These are phyloP conservation scores for Drosophila asahinai DNA, from an alignment of 1,140 invertebrate species.

Conservation along the genomic window DNA sequence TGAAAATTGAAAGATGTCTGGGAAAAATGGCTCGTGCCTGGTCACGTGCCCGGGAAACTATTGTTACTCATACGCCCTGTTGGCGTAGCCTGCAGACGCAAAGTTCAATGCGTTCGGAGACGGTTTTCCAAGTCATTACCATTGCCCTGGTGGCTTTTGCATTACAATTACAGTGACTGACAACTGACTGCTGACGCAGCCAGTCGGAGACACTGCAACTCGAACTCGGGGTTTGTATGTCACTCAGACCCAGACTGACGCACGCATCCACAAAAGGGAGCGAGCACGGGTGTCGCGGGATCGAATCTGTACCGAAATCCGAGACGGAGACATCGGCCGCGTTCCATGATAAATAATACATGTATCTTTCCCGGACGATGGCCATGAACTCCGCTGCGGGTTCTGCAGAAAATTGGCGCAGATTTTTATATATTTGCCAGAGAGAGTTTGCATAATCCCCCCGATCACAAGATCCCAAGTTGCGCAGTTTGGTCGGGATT, in stretches of 20 bases:
- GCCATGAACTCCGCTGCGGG: constrained; percentile 65
- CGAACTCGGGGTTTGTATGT: constrained; percentile 78
- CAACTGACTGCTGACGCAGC: constrained; percentile 56
- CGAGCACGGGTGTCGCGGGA: not conserved
- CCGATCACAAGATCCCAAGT: constrained; percentile 29
- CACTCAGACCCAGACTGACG: constrained; percentile 64
- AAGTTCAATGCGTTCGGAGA: constrained; percentile 73
- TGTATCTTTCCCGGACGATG: constrained; percentile 56
- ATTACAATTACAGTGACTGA: constrained; percentile 62
- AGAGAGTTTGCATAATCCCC: constrained; percentile 64
- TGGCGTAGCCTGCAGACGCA: constrained; percentile 43
- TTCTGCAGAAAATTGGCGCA: constrained; percentile 69
- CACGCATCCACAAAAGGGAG: constrained; percentile 33
- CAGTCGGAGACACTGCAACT: constrained; percentile 25
- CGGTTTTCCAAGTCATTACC: constrained; percentile 56
- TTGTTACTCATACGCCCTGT: constrained; percentile 78
- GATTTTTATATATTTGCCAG: constrained; percentile 34
- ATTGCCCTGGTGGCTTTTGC: constrained; percentile 54
- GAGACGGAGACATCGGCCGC: constrained; percentile 20
- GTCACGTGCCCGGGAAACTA: constrained; percentile 36
- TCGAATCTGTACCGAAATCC: constrained; percentile 23
- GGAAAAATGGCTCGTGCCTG: constrained; percentile 27
- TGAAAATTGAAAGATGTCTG: constrained; percentile 12
- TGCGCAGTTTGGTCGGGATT: constrained; percentile 58
- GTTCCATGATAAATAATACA: constrained; percentile 49